Evolutionary conservation across 2,113 vertebrate species (phyloP).

Genomic region (Gambusia affinis): DNA sequence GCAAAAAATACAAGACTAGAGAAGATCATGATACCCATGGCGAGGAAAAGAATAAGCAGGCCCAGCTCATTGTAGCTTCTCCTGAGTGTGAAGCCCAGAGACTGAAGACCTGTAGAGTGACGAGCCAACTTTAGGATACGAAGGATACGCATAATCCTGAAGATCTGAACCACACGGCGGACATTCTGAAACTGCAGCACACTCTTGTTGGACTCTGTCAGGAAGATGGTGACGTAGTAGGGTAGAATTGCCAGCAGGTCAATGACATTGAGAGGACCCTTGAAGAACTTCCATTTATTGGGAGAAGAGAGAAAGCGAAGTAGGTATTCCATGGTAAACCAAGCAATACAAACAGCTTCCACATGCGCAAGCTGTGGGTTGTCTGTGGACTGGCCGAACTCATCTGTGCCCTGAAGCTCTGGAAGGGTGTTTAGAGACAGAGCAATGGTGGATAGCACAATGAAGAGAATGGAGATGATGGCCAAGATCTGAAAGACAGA

Average conservation of each 20-base stretch:
- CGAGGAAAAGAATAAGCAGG: conserved; percentile 95
- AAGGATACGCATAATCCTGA: conserved; percentile 98
- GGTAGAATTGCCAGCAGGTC: conserved; percentile 96
- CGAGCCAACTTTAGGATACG: conserved; percentile 96
- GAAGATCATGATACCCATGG: conserved; percentile 99
- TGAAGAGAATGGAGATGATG: conserved; percentile 99
- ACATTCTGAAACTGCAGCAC: conserved; percentile 99
- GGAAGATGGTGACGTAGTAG: conserved; percentile 97
- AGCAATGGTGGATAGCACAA: conserved; percentile 97
- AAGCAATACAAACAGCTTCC: conserved; percentile 97
- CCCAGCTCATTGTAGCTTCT: conserved; percentile 98
- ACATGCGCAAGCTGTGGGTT: conserved; percentile 97
- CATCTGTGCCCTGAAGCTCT: conserved; percentile 93
- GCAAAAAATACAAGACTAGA: conserved; percentile 99
- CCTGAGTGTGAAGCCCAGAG: conserved; percentile 93
- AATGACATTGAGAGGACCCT: conserved; percentile 96
- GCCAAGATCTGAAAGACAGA: conserved; percentile 92
- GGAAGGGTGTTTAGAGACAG: conserved; percentile 98
- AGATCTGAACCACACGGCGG: conserved; percentile 96
- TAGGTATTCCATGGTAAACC: conserved; percentile 99
- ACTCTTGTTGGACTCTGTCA: conserved; percentile 99
- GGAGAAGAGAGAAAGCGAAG: conserved; percentile 96
- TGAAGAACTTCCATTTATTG: conserved; percentile 99
- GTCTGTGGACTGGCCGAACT: conserved; percentile 93
- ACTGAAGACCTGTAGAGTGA: conserved; percentile 97